Evolutionary conservation across 2,888 invertebrate genomes (phyloP), one percentile per base, ranked within the genome.

Genomic region (Eilema sororculum): DNA sequence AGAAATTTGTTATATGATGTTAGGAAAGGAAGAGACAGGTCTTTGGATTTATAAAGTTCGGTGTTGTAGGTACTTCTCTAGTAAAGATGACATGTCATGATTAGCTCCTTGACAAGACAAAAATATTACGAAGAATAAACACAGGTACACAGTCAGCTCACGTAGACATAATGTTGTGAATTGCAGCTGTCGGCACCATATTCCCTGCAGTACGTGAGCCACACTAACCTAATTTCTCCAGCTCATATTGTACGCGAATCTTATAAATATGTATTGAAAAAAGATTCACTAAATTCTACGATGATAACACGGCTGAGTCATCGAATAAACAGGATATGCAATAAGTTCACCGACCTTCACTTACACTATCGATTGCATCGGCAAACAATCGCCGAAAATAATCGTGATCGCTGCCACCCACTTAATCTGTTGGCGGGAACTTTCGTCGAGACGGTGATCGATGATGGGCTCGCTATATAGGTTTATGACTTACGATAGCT

Each of bases 371-470:
- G 68, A 70, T 79, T 75, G 65, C 68, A 68, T 73, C 71, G 75
- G 67, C 46, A 80, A 78, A 75, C 80, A 77, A 73, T 75, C 37
- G 68, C 71, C 69, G 41, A 75, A 78, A 78, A 75, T 76, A 78
- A 76, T 76, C 72, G 67, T 63, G 69, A 76, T 74, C 60, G 60
- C 62, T 65, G 74, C 69, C 60, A 67, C 67, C 70, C 71, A 69
- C 66, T 74, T 73, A 71, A 80, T 77, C 78, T 67, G 65, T 69
- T 70, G 60, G 62, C 62, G 66, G 61, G 61, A 70, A 71, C 74
- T 76, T 71, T 73, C 71, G 60, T 64, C 60, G 73, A 66, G n/a
- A 65, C 68, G 9, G 22, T 76, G 65, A 76, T 75, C 69, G 64
- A 70, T 72, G 79, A 72, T 65, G 70, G 68, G 59, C 75, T 71